Evolutionary conservation across 2,888 invertebrate genomes (phyloP), one percentile per base, ranked within the genome.

Genomic region (Andrena fulva): DNA sequence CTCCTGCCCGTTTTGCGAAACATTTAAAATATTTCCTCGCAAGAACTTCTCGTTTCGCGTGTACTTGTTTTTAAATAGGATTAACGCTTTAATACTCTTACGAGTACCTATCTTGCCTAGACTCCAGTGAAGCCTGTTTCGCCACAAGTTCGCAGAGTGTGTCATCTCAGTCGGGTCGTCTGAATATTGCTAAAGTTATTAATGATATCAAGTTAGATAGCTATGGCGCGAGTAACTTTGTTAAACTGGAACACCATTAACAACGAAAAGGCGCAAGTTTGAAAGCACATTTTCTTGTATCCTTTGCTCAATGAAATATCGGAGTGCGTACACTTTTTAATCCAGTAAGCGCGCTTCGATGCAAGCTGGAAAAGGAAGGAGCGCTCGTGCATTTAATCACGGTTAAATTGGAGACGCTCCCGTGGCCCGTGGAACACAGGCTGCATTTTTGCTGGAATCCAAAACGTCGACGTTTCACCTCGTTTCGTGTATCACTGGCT

Each of bases 391-490:
- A n/a, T 73, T 73, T 66, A 73, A 77, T 73, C 73, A 77, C 59
- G 12, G 52, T 60, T 52, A 59, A 73, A 64, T 63, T 29, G 64
- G 24, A 50, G 52, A 33, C 64, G 72, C 50, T 56, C 48, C 63
- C 52, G 24, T 35, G 72, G 48, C 27, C 56, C 48, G 48, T 4
- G 35, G 10, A 20, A 24, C 31, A 20, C 48, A 42, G 12, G 31
- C 27, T 16, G 54, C 8, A 69, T 69, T 79, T 64, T 64, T 12
- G 42, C 7, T 3, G 27, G 35, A 16, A 78, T 54, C 52, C 35
- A 48, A 79, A 71, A 54, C 24, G 62, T 69, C 29, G 77, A 35
- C 31, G 79, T 73, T 78, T 72, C 56, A 64, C 63, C 68, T 72
- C 56, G 35, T 24, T 62, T 59, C 63, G 63, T 64, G 63, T 24